Evolutionary conservation across 2,797 vertebrate genomes (phyloP), one percentile per base, ranked within the genome.

Genomic region (Malacoctenus gilli): DNA sequence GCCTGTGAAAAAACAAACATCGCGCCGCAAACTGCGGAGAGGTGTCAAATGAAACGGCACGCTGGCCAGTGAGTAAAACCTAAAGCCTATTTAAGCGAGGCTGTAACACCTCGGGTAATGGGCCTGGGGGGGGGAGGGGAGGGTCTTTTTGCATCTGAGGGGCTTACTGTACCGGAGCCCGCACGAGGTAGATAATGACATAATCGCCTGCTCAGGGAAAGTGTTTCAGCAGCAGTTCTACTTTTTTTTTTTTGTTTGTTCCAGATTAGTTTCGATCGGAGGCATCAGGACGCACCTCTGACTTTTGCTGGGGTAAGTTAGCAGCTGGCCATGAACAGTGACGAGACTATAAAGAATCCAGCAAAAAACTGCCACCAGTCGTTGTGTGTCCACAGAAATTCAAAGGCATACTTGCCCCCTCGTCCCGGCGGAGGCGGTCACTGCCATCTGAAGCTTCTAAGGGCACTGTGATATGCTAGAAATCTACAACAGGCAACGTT

Each of bases 1-100:
- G 71, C 59, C 38, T 65, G 68, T 79, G 70, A 79, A 84, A 85
- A 81, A 86, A 86, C 72, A 87, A 88, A 87, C 72, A 82, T 65
- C 74, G 72, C 68, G 78, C 68, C 61, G 50, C 44, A 72, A 83
- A 80, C 69, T 73, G 49, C 50, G 46, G 64, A n/a, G 75, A 75
- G 81, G 78, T 84, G 77, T 88, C 61, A 72, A 73, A 76, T 49
- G 21, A 82, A 82, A 75, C 75, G 73, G 50, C 74, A 68, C 51
- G 63, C 59, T 54, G 65, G 61, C 44, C 66, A 70, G 56, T 49
- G 54, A 75, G 58, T 70, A 56, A 83, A 79, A 46, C 55, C 60
- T 47, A 79, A 72, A 78, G 64, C 65, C 74, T 68, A 50, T 72
- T 65, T 73, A 82, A 52, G 46, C 43, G 60, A 43, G 47, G 69